Evolutionary conservation across 2,113 vertebrate genomes (phyloP), one percentile per base, ranked within the genome.

Genomic region (Pygoscelis antarcticus): DNA sequence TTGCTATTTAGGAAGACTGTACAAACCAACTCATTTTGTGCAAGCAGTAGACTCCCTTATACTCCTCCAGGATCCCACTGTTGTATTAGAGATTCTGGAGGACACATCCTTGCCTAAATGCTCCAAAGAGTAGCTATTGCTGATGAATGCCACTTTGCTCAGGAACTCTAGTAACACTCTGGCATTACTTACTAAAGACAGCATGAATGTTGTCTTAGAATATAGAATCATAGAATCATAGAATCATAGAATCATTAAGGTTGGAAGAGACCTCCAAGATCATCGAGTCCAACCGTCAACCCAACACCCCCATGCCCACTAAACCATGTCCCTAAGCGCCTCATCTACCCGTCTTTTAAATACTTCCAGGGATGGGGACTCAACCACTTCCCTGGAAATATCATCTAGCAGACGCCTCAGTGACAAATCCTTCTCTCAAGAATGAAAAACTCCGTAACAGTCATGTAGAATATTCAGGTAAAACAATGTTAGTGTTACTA

Each of bases 1-100:
- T 10, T 58, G 34, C 25, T 13, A 22, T 86, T 81, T 40, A 66
- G 38, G 51, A 64, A 76, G 16, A 70, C 10, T 0, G 0, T 47
- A 25, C 5, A 64, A 69, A 80, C 22, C 14, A 72, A 46, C 6
- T 2, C 1, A 4, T 65, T 93, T 62, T 49, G 6, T 70, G 21
- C 9, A 54, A 36, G 3, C 22, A 46, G 18, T 57, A 26, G 20
- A 44, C 18, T 77, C 29, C 29, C 3, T 74, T 72, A 29, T 21
- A n/a, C 11, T 83, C 9, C 18, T 27, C 21, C 14, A 51, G 36
- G 16, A 55, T 51, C 6, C 2, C 10, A 18, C 12, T 74, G 20
- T 38, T 74, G 5, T 47, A 34, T 64, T 81, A 40, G 19, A 40
- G 9, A 49, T 70, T 14, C 14, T 77, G 64, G 18, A 70, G 46